phyloP scores from a whole-genome alignment of 2,113 vertebrate genomes.

The Tiliqua scincoides region DNA sequence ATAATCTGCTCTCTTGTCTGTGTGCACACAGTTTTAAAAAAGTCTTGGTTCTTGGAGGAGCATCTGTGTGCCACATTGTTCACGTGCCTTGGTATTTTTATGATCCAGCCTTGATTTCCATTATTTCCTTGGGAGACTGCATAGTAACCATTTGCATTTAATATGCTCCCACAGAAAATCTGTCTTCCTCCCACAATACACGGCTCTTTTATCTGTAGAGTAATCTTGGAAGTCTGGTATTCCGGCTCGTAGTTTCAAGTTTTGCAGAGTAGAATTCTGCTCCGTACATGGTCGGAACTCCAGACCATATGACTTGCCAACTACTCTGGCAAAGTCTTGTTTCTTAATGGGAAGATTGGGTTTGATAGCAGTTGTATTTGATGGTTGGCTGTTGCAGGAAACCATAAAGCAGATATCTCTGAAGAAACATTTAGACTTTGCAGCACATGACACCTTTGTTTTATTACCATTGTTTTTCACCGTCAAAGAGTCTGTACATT shows the following conservation, averaged over 20 bases:
- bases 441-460: background rate
- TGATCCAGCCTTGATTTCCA: slow-evolving; percentile 44
- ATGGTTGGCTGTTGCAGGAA: background rate
- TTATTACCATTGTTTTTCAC: slow-evolving; percentile 16
- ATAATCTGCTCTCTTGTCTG: slow-evolving; percentile 56
- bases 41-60: slow-evolving; percentile 46
- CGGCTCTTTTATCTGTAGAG: background rate
- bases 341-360: slow-evolving; percentile 18
- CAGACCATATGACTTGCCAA: background rate
- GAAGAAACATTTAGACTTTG: slow-evolving; percentile 33
- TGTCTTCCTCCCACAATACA: slow-evolving; percentile 5
- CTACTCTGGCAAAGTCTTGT: background rate
- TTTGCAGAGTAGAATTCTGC: background rate
- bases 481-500: no score
- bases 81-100: slow-evolving; percentile 56
- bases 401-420: background rate
- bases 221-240: rapidly evolving
- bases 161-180: slow-evolving; percentile 7
- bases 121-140: slow-evolving; percentile 27
- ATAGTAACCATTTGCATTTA: slow-evolving; percentile 48
- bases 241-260: background rate
- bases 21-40: slow-evolving; percentile 49
- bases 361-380: slow-evolving; percentile 30
- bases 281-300: rapidly evolving
- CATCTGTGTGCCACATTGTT: slow-evolving; percentile 61